Evolutionary conservation across 2,113 vertebrate species (phyloP).

Genomic region (Drymodes brunneopygia): DNA sequence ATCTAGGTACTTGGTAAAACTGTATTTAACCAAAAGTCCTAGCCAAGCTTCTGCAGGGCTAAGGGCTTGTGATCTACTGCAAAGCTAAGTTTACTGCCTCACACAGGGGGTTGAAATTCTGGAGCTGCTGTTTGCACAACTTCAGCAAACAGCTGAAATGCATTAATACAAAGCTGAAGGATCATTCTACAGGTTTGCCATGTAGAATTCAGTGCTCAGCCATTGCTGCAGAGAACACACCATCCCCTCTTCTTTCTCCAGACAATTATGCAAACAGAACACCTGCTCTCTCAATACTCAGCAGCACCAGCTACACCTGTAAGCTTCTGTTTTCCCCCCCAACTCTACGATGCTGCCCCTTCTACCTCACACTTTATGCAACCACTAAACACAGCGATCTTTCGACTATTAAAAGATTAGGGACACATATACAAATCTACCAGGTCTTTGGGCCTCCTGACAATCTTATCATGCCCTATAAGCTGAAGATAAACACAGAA

Average conservation of each 20-base stretch:
- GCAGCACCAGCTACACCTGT: neutral
- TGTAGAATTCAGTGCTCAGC: neutral
- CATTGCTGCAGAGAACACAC: neutral
- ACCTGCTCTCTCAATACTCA: neutral
- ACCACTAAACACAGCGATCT: neutral
- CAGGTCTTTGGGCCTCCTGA: neutral
- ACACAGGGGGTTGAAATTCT: neutral
- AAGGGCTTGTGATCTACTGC: neutral
- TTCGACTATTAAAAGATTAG: neutral
- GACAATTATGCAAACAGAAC: neutral
- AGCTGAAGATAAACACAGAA: neutral
- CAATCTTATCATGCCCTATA: neutral
- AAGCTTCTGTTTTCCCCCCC: neutral
- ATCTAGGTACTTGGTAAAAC: neutral
- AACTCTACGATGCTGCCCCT: neutral
- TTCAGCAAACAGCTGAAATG: neutral
- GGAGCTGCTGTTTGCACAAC: neutral
- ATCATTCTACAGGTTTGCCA: neutral
- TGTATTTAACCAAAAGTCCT: neutral
- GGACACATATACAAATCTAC: neutral
- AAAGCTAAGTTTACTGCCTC: neutral
- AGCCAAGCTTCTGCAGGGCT: neutral
- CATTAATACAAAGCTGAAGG: neutral
- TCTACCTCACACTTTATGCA: neutral
- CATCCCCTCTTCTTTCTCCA: neutral